Evolutionary conservation across 2,888 invertebrate species (phyloP), one percentile per base, ranked within the genome.

Genomic region (Ypsolopha scabrella): DNA sequence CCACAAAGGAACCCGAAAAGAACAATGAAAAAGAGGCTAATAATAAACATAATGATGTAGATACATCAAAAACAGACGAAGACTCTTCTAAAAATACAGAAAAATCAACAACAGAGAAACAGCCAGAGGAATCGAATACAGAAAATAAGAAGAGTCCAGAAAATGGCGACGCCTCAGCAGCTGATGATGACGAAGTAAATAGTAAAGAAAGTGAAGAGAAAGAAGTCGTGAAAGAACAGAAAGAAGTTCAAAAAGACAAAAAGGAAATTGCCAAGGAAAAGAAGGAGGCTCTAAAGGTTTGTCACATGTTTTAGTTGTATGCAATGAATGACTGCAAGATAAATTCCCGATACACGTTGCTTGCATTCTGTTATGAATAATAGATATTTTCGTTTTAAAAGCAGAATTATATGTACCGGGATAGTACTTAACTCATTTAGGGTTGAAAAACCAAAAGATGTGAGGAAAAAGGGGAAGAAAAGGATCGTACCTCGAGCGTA

Each of bases 1-100:
- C 4, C 41, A 46, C n/a, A 39, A n/a, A 39, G 39, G 44, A 51
- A 6, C n/a, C n/a, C 6, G 34, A 14, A 33, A 35, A 45, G 10
- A 45, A 50, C 6, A 41, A 8, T 4, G 6, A 33, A 51, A 24
- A 24, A 24, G 24, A 24, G 24, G 24, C 24, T 24, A 2, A 24
- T 24, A 49, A 56, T 24, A 48, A 52, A 51, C 53, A 55, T 33
- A 52, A 56, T 0, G 24, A 46, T 7, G 55, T 56, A 9, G 51
- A 46, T 13, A 14, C 35, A 6, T 48, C 48, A 51, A 55, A 54
- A 2, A 52, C 53, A n/a, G 47, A 57, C 54, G 57, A 60, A 58
- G 58, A 57, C 43, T 56, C 55, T 9, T 57, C 50, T 14, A 47
- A 6, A 1, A 52, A 50, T 7, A 58, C 57, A 43, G 54, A 54